A percentile compares a stretch with the other conserved stretches of the same genome.
Conservation (phyloP, 2,888 invertebrate species). For the Liodrosophila aerea region DNA sequence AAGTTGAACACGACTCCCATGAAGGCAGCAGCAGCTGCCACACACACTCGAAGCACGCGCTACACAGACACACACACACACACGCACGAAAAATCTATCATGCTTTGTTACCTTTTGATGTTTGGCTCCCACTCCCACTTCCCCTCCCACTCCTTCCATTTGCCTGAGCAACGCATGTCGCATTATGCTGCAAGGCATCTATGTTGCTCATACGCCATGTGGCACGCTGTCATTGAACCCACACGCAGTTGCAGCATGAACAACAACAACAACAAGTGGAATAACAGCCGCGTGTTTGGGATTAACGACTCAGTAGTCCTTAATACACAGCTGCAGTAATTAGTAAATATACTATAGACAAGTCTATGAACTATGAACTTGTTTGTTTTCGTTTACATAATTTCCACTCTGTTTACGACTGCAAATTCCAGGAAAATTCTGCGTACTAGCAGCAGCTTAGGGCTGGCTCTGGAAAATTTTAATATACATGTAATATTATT, state of each 20-base stretch:
- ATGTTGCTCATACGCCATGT: conserved; percentile 44
- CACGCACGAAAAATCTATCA: conserved; percentile 33
- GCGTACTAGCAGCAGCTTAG: too few relatives aligned
- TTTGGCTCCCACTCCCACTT: conserved; percentile 15
- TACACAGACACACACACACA: conserved; percentile 36
- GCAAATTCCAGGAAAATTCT: too few relatives aligned
- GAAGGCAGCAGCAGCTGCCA: too few relatives aligned
- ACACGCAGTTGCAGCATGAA: conserved; percentile 21
- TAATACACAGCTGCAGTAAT: background rate
- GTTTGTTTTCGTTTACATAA: conserved; percentile 5
- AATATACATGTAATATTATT: too few relatives aligned
- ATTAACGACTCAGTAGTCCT: conserved; percentile 19
- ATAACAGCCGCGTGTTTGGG: conserved; percentile 21
- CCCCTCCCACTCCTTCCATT: background rate
- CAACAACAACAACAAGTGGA: conserved; percentile 16
- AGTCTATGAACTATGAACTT: background rate
- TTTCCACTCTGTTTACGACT: background rate
- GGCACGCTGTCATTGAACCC: conserved; percentile 49
- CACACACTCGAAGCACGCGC: conserved; percentile 37
- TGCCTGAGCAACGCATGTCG: conserved; percentile 13
- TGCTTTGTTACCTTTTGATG: conserved; percentile 47
- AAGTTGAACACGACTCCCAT: conserved; percentile 15
- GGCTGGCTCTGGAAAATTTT: too few relatives aligned
- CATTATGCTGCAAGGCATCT: conserved; percentile 19
- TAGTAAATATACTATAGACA: background rate